A percentile compares a stretch with the other conserved stretches of the same genome.
Evolutionary conservation across 2,888 invertebrate species (phyloP).

Genomic region (Nineta flava): DNA sequence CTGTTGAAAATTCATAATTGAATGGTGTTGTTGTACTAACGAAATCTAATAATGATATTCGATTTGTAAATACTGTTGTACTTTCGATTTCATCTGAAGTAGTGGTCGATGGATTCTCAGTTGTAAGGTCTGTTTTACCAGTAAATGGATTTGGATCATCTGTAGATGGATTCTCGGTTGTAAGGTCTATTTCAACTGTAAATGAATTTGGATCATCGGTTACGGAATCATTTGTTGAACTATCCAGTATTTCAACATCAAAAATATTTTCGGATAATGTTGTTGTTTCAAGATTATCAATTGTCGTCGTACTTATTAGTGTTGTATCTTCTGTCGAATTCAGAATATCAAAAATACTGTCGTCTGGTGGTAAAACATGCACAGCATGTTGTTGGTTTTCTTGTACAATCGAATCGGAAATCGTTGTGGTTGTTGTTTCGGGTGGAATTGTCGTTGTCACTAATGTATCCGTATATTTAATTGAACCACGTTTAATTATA

Average conservation of each 20-base stretch:
- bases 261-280: background rate
- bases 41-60: background rate
- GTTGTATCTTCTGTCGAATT: conserved; percentile 1
- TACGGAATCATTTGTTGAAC: too few relatives aligned
- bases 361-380: conserved; percentile 13
- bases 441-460: background rate
- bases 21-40: background rate
- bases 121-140: background rate
- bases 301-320: conserved; percentile 1
- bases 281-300: conserved; percentile 1
- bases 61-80: background rate
- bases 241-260: too few relatives aligned
- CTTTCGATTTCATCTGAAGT: background rate
- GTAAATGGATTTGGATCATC: background rate
- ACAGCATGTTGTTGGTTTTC: conserved; percentile 21
- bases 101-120: background rate
- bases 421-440: background rate
- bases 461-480: conserved; percentile 21
- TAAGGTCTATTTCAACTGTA: too few relatives aligned
- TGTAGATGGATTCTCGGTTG: background rate
- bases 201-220: too few relatives aligned
- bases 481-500: conserved; percentile 34
- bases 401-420: conserved; percentile 13
- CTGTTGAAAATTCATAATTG: too few relatives aligned
- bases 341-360: conserved; percentile 6